Conservation (phyloP, 2,113 vertebrate species). For the Dicerorhinus sumatrensis region DNA sequence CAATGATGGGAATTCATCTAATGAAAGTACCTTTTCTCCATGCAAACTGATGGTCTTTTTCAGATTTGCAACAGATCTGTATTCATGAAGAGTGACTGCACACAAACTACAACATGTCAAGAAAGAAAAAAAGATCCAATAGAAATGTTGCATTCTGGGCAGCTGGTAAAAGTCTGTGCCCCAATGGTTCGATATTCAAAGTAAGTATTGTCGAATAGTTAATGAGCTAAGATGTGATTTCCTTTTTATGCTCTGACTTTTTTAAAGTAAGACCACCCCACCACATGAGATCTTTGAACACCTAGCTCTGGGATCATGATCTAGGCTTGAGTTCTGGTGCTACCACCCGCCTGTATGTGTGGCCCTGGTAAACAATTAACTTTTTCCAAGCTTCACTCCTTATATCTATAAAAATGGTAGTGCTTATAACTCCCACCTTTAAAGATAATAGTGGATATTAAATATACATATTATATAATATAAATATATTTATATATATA, state of each 20-base stretch:
- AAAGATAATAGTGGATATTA: background rate
- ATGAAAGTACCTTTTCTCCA: background rate
- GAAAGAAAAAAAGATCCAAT: slow-evolving; percentile 84
- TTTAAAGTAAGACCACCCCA: background rate
- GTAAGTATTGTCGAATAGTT: slow-evolving; percentile 87
- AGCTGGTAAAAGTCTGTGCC: slow-evolving; percentile 94
- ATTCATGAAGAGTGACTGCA: slow-evolving; percentile 72
- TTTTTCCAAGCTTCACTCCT: background rate
- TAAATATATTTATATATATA: no score
- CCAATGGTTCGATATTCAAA: slow-evolving; percentile 99
- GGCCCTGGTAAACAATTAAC: background rate
- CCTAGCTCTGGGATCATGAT: background rate
- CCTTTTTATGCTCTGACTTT: background rate
- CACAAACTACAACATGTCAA: slow-evolving; percentile 76
- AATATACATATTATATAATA: background rate
- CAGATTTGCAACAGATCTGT: slow-evolving; percentile 67
- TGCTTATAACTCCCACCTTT: background rate
- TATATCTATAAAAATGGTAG: background rate
- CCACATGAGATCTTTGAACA: background rate
- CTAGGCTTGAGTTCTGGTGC: background rate
- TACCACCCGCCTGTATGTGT: background rate
- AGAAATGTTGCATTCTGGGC: slow-evolving; percentile 93
- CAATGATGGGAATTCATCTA: slow-evolving; percentile 16
- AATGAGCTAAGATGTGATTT: slow-evolving; percentile 33
- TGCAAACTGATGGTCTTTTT: slow-evolving; percentile 64